phyloP scores from a whole-genome alignment of 2,888 invertebrate genomes.

The Antheraea yamamai region DNA sequence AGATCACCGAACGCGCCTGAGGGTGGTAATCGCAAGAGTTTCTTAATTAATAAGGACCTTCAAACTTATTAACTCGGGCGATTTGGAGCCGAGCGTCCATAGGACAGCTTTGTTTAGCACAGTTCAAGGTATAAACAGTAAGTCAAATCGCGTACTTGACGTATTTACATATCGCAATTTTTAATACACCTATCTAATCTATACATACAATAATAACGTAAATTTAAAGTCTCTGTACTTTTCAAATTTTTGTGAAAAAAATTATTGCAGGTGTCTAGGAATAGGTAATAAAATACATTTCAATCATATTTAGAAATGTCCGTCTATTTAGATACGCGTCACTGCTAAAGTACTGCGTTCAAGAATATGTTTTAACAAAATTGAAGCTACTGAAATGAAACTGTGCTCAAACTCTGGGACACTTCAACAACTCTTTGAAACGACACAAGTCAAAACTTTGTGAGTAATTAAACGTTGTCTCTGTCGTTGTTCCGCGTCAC shows the following conservation, averaged over 20 bases:
- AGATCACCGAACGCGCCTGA: conserved; percentile 36
- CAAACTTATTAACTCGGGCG: conserved; percentile 38
- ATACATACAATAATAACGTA: too few species aligned
- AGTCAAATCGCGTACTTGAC: not conserved
- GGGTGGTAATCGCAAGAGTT: conserved; percentile 59
- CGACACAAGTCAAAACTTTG: conserved; percentile 55
- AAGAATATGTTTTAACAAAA: not conserved
- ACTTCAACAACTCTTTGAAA: conserved; percentile 34
- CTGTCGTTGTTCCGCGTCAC: conserved; percentile 33
- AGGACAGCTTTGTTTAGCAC: conserved; percentile 17
- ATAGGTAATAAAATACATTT: too few species aligned
- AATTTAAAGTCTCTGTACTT: too few species aligned
- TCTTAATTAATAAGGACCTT: conserved; percentile 69
- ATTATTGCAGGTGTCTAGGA: too few species aligned
- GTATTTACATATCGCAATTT: too few species aligned
- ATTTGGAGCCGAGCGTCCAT: conserved; percentile 28
- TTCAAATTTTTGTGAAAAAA: too few species aligned
- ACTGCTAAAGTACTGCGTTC: too few species aligned
- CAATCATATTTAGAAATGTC: too few species aligned
- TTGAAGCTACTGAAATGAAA: conserved; percentile 10
- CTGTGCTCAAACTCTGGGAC: conserved; percentile 25
- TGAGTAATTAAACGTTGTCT: conserved; percentile 51
- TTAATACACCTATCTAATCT: too few species aligned
- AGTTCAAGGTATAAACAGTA: conserved; percentile 12
- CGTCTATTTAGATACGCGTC: too few species aligned